These are phyloP conservation scores for Melieria crassipennis DNA, from an alignment of 2,888 invertebrate species.

Conservation along the genomic window DNA sequence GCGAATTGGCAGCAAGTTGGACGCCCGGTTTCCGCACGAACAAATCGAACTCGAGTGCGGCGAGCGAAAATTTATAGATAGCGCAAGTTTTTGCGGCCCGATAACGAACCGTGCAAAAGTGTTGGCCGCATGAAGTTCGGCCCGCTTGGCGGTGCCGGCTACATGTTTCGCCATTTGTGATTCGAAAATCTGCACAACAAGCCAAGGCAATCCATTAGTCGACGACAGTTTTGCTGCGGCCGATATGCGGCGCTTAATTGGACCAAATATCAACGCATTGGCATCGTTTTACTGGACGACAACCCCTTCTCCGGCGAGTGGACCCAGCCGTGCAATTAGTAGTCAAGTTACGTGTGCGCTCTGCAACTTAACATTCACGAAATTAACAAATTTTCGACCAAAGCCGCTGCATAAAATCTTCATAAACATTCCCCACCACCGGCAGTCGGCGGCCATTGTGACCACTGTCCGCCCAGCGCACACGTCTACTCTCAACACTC, in stretches of 20 bases:
- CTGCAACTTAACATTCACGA: constrained; percentile 11
- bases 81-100: too few species aligned
- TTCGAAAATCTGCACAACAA: too few species aligned
- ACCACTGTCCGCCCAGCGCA: background rate
- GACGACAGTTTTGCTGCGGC: too few species aligned
- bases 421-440: constrained; percentile 12
- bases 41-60: background rate
- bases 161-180: too few species aligned
- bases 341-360: constrained; percentile 31
- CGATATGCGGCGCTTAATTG: too few species aligned
- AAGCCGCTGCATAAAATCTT: constrained; percentile 27
- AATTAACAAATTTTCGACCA: constrained; percentile 32
- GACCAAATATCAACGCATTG: too few species aligned
- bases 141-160: too few species aligned
- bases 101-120: too few species aligned
- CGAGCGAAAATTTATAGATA: too few species aligned
- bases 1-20: constrained; percentile 16
- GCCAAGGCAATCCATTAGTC: too few species aligned
- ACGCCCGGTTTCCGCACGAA: background rate
- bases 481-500: background rate
- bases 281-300: too few species aligned
- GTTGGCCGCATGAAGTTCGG: too few species aligned
- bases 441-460: background rate
- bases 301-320: background rate
- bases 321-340: constrained; percentile 23